Conservation (phyloP, 2,113 vertebrate species). For the Castor canadensis region DNA sequence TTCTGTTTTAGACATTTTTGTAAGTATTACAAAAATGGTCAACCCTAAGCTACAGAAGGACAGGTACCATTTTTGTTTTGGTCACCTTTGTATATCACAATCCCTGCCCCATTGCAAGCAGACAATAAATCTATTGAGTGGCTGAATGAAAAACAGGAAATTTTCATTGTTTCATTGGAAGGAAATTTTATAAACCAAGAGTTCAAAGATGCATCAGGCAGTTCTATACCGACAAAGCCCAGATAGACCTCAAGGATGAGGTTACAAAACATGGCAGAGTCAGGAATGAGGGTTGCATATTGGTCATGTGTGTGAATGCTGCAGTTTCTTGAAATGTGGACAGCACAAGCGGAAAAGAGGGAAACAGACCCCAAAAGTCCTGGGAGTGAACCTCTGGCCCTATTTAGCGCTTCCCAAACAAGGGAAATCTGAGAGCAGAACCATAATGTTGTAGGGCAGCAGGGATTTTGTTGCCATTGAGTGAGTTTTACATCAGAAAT, state of each 20-base stretch:
- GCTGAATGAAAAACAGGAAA: background rate
- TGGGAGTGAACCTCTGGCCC: background rate
- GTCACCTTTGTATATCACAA: background rate
- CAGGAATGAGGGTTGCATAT: background rate
- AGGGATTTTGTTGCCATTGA: background rate
- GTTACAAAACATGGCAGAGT: background rate
- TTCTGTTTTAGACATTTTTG: background rate
- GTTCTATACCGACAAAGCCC: background rate
- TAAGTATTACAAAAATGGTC: background rate
- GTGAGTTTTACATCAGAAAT: background rate
- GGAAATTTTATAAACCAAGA: background rate
- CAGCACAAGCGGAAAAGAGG: background rate
- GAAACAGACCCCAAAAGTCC: background rate
- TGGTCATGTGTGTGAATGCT: background rate
- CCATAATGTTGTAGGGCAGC: background rate
- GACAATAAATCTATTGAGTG: background rate
- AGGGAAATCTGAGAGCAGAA: background rate
- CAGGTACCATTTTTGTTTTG: background rate
- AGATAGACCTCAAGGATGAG: background rate
- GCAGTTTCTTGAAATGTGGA: background rate
- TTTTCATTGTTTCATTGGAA: background rate
- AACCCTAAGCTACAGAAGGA: background rate
- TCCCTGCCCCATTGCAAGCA: background rate
- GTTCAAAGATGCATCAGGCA: background rate
- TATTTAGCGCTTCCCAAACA: background rate